phyloP scores from a whole-genome alignment of 2,888 invertebrate species.

The Apamea monoglypha region DNA sequence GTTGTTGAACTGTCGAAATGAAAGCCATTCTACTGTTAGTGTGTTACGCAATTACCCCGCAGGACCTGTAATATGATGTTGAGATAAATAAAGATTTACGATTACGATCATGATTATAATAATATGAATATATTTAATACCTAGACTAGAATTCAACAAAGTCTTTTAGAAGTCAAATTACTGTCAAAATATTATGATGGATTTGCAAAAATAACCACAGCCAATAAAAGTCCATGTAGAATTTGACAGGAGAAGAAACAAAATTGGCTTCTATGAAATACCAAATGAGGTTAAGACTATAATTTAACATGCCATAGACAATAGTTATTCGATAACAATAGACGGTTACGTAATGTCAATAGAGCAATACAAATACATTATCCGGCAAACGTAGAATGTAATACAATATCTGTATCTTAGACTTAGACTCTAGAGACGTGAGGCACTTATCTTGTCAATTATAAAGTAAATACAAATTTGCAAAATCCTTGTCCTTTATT shows the following conservation, averaged over 20 bases:
- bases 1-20: too few relatives aligned
- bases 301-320: neutral
- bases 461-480: slow-evolving; percentile 33
- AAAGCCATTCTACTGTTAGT: too few relatives aligned
- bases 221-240: neutral
- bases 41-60: too few relatives aligned
- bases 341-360: slow-evolving; percentile 1
- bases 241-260: neutral
- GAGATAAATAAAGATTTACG: neutral
- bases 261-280: neutral
- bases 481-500: slow-evolving; percentile 55
- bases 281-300: neutral
- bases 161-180: neutral
- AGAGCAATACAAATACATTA: slow-evolving; percentile 27
- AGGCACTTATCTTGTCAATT: slow-evolving; percentile 50
- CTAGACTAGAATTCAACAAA: neutral
- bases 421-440: slow-evolving; percentile 1
- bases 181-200: neutral
- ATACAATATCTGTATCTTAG: slow-evolving; percentile 20
- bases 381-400: slow-evolving; percentile 7
- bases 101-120: neutral
- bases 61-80: too few relatives aligned
- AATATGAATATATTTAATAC: neutral
- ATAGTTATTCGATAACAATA: slow-evolving; percentile 3
- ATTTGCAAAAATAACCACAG: neutral